phyloP scores from a whole-genome alignment of 2,113 vertebrate species.

The Gymnocephalus cernua region DNA sequence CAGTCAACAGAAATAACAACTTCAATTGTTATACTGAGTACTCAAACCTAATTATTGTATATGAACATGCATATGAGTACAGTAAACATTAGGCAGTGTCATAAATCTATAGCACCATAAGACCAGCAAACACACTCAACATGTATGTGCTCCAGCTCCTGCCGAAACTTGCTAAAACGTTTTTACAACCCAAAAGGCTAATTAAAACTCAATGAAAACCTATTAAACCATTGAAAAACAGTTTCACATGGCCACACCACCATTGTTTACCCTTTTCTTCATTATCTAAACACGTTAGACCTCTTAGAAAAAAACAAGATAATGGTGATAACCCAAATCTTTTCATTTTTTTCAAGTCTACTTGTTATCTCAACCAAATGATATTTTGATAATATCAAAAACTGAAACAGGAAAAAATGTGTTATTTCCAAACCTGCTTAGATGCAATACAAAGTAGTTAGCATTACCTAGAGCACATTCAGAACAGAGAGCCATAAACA shows the following conservation, averaged over 20 bases:
- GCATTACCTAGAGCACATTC: not conserved
- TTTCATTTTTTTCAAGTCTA: too few relatives aligned
- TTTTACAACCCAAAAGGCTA: not conserved
- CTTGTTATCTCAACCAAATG: not conserved
- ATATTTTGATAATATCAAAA: not conserved
- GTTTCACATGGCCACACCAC: not conserved
- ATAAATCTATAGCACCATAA: not conserved
- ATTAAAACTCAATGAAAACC: not conserved
- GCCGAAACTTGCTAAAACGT: not conserved
- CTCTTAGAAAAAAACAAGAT: too few relatives aligned
- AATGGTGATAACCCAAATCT: not conserved
- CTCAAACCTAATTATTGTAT: not conserved
- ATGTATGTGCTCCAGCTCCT: not conserved
- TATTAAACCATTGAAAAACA: not conserved
- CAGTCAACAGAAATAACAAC: not conserved
- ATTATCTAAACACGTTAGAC: not conserved
- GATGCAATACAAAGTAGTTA: not conserved
- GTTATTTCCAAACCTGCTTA: not conserved
- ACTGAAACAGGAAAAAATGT: not conserved
- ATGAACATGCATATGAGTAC: not conserved
- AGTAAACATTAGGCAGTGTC: not conserved
- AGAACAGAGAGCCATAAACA: conserved; percentile 6
- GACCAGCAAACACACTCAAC: not conserved
- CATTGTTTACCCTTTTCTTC: not conserved
- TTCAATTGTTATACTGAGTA: not conserved